Percentiles rank a stretch among this genome's conserved stretches.
These are phyloP conservation scores for Origma solitaria DNA, from an alignment of 2,113 vertebrate species.

Conservation along the genomic window DNA sequence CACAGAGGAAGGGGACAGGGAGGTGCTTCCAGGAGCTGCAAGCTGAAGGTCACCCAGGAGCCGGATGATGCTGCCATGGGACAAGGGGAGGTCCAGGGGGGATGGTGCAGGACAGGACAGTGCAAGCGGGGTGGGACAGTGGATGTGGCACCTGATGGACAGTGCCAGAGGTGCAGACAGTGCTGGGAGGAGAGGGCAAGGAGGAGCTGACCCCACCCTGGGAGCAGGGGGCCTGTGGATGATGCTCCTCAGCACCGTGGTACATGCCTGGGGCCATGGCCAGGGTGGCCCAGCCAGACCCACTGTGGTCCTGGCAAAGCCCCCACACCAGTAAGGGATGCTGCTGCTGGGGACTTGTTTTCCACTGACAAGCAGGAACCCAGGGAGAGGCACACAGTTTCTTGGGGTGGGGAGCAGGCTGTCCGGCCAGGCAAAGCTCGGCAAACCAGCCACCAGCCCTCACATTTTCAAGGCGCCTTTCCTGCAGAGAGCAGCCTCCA, in stretches of 20 bases:
- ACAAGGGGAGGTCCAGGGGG: fast-evolving
- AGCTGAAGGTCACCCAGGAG: not conserved
- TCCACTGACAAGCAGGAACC: not conserved
- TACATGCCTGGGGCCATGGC: not conserved
- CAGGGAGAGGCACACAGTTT: not conserved
- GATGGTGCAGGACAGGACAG: not conserved
- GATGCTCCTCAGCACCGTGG: not conserved
- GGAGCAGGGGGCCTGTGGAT: not conserved
- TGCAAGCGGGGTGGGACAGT: fast-evolving
- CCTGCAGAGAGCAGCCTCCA: not conserved
- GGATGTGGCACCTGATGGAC: not conserved
- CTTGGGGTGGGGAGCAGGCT: not conserved
- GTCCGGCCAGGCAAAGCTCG: fast-evolving
- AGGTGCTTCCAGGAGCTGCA: not conserved
- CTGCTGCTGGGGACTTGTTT: not conserved
- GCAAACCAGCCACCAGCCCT: not conserved
- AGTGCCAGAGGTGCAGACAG: not conserved
- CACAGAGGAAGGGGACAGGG: not conserved
- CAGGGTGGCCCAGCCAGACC: not conserved
- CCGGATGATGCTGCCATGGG: not conserved
- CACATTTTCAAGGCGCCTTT: fast-evolving
- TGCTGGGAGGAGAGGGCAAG: not conserved
- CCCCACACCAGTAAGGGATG: fast-evolving
- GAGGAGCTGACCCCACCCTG: fast-evolving
- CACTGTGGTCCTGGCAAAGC: fast-evolving